Conservation (phyloP, 2,113 vertebrate species). For the Chaetops frenatus region DNA sequence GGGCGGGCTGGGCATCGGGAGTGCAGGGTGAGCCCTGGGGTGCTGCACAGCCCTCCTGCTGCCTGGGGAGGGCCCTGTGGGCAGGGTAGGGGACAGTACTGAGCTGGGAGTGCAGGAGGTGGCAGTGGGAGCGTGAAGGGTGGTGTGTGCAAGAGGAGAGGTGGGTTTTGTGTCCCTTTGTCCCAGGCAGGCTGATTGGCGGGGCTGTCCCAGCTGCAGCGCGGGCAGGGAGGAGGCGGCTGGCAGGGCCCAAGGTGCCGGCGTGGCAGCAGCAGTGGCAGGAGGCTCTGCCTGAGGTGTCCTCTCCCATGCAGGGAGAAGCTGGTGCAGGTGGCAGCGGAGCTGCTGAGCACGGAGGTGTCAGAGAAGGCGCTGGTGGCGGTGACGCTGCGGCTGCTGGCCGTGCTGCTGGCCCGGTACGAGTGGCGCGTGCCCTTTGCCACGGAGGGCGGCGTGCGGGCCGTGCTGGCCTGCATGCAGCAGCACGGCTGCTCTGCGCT, state of each 20-base stretch:
- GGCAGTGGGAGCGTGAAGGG: background rate
- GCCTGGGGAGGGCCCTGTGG: background rate
- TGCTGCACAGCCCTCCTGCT: background rate
- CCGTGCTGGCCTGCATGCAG: constrained; percentile 86
- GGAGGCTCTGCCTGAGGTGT: background rate
- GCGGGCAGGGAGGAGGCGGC: background rate
- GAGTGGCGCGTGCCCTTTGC: constrained; percentile 87
- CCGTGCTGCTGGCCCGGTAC: constrained; percentile 77
- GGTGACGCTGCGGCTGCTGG: constrained; percentile 77
- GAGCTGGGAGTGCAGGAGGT: background rate
- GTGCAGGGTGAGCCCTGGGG: background rate
- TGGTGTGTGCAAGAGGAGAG: fast-evolving
- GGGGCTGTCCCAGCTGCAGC: background rate
- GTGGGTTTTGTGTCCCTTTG: background rate
- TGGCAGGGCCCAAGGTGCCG: background rate
- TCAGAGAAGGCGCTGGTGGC: constrained; percentile 74
- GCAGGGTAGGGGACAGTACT: background rate
- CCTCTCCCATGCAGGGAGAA: constrained; percentile 75
- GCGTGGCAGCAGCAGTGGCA: fast-evolving
- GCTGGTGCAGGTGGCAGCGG: constrained; percentile 83
- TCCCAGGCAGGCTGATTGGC: background rate
- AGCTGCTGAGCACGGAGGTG: constrained; percentile 76
- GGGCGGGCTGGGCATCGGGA: background rate
- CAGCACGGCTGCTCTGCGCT: constrained; percentile 71
- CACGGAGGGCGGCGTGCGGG: constrained; percentile 87